Conservation (phyloP, 2,113 vertebrate species). For the Sceloporus undulatus region DNA sequence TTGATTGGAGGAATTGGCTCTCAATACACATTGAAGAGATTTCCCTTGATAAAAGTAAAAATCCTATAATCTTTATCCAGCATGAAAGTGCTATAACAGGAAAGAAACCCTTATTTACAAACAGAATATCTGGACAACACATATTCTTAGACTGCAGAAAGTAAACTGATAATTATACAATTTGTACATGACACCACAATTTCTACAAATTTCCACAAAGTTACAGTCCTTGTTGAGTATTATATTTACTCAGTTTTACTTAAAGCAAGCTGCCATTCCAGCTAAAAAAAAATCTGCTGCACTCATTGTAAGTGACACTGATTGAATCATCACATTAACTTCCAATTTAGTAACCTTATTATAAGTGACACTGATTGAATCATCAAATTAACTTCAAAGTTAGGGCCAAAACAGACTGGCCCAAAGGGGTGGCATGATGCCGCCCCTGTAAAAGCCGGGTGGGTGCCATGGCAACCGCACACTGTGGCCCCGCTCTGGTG, state of each 20-base stretch:
- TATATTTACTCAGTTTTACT: neutral
- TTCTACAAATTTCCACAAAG: neutral
- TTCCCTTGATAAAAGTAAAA: slow-evolving; percentile 2
- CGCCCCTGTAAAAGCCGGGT: too few relatives aligned
- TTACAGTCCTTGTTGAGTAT: neutral
- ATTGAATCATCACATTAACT: neutral
- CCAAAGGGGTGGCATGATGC: too few relatives aligned
- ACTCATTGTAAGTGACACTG: neutral
- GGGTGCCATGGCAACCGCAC: too few relatives aligned
- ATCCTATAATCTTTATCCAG: slow-evolving; percentile 19
- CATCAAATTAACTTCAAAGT: neutral
- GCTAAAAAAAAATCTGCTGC: neutral
- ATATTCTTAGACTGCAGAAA: neutral
- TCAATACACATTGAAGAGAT: neutral
- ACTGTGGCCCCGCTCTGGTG: too few relatives aligned
- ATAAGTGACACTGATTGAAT: neutral
- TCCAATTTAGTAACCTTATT: neutral
- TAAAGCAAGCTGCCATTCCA: neutral
- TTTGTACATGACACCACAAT: slow-evolving; percentile 8
- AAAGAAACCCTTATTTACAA: slow-evolving; percentile 36
- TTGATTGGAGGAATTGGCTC: slow-evolving; percentile 7
- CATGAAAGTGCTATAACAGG: slow-evolving; percentile 16
- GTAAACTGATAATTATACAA: neutral
- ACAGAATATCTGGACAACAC: neutral
- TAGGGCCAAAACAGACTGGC: too few relatives aligned